Evolutionary conservation across 2,888 invertebrate genomes (phyloP).

Genomic region (Clostera curtula): DNA sequence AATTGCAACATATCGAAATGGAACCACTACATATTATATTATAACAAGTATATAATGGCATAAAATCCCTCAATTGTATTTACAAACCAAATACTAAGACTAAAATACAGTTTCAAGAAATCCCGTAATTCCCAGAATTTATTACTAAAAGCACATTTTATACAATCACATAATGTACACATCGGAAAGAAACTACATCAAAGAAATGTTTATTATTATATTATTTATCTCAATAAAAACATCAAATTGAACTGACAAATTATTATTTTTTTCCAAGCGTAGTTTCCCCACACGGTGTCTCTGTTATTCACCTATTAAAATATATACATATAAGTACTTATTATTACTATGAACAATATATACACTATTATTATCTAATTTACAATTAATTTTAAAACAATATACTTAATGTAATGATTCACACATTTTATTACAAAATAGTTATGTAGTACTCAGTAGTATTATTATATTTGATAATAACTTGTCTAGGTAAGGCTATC

Average conservation of each 20-base stretch:
- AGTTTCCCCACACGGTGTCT: conserved; percentile 72
- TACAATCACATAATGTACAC: conserved; percentile 41
- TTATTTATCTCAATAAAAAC: conserved; percentile 49
- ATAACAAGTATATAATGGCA: conserved; percentile 23
- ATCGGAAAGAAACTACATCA: conserved; percentile 67
- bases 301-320: conserved; percentile 37
- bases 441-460: too few species aligned
- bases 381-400: conserved; percentile 54
- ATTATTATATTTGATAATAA: too few species aligned
- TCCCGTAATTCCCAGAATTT: conserved; percentile 18
- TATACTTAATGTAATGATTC: conserved; percentile 22
- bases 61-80: conserved; percentile 13
- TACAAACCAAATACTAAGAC: conserved; percentile 18
- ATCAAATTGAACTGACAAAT: conserved; percentile 61
- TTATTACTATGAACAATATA: conserved; percentile 22
- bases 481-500: too few species aligned
- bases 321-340: conserved; percentile 14
- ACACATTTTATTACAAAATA: too few species aligned
- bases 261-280: conserved; percentile 68
- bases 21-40: conserved; percentile 3
- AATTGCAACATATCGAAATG: too few species aligned
- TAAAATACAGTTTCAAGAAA: conserved; percentile 18
- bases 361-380: conserved; percentile 21
- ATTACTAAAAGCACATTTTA: conserved; percentile 27
- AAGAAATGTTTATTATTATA: conserved; percentile 38